Percentiles rank a stretch among this genome's conserved stretches.
Evolutionary conservation across 2,888 invertebrate species (phyloP).

Genomic region (Dryomyza anilis): DNA sequence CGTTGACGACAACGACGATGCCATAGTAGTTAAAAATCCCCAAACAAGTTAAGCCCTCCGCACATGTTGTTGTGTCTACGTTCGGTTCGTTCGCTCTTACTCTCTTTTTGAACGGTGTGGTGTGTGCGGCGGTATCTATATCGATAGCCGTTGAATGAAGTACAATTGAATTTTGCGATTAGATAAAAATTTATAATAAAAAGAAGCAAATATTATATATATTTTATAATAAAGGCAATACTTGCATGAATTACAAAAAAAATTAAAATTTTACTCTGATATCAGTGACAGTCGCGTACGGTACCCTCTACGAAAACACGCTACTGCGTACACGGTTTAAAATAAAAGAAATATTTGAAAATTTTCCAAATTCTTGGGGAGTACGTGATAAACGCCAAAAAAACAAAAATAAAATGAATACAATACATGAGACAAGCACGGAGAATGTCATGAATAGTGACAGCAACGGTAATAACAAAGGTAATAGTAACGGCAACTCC

Average conservation of each 20-base stretch:
- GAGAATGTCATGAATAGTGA: too few species aligned
- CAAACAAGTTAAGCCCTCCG: background rate
- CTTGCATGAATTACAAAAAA: too few species aligned
- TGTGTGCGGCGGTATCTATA: too few species aligned
- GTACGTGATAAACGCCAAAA: background rate
- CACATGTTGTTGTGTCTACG: too few species aligned
- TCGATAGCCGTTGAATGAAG: background rate
- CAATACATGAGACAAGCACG: conserved; percentile 38
- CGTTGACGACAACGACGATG: too few species aligned
- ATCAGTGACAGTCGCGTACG: conserved; percentile 15
- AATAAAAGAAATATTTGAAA: background rate
- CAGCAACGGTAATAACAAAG: conserved; percentile 26
- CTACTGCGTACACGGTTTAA: background rate
- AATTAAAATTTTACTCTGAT: conserved; percentile 26
- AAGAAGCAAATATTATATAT: too few species aligned
- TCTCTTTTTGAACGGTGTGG: too few species aligned
- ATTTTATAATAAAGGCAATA: background rate
- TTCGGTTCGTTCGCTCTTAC: too few species aligned
- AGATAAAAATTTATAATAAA: conserved; percentile 15
- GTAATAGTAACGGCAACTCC: conserved; percentile 7
- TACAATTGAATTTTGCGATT: conserved; percentile 4
- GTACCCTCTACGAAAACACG: conserved; percentile 5
- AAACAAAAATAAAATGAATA: conserved; percentile 34
- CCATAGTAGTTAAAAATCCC: background rate
- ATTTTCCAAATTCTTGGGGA: background rate